Base-by-base conservation (phyloP, 2,113 vertebrate genomes). In the Athene cunicularia region DNA sequence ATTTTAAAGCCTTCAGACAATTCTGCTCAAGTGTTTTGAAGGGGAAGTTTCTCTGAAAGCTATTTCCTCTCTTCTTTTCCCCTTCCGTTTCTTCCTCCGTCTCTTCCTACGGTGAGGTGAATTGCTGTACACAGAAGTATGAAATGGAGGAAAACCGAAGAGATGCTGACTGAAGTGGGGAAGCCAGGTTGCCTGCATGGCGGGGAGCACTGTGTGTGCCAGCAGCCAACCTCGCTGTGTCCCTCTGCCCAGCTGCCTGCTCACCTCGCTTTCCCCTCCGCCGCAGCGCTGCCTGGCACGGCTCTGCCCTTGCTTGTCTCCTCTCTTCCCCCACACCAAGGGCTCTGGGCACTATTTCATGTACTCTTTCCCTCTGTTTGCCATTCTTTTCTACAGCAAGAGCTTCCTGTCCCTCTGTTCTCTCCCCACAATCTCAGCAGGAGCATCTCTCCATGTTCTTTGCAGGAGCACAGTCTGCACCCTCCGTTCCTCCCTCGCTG, bases 301-400 rank as follows among this genome's bases (percentile, higher is more conserved):
- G 58, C 80, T 62, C 68, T 53, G 49, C 70, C 58, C 62, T 86
- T 0, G 4, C 73, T 81, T 41, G 59, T 8, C 80, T 53, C 64
- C 59, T 49, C 56, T 52, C 71, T 26, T 43, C 53, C 55, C n/a
- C 10, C 35, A 8, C 0, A 0, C 47, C 32, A 16, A 37, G 26
- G 35, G 68, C 50, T 79, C 43, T 24, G 45, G 30, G 43, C 26
- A 3, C 24, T 5, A 8, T 4, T 49, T 30, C 56, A 0, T 4
- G 10, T 22, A 9, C 30, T 33, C 14, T 74, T 12, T 71, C 21
- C 20, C 52, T 17, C 75, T 17, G 18, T 35, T 62, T 74, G 39
- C 70, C 33, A 16, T 37, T 66, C 14, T 6, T 32, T 71, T 37
- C 67, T 30, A 59, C 56, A 30, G 32, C 21, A 66, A 1, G 2